Percentiles rank a stretch among this genome's conserved stretches.
Evolutionary conservation across 2,113 vertebrate genomes (phyloP).

Genomic region (Rhinoderma darwinii): DNA sequence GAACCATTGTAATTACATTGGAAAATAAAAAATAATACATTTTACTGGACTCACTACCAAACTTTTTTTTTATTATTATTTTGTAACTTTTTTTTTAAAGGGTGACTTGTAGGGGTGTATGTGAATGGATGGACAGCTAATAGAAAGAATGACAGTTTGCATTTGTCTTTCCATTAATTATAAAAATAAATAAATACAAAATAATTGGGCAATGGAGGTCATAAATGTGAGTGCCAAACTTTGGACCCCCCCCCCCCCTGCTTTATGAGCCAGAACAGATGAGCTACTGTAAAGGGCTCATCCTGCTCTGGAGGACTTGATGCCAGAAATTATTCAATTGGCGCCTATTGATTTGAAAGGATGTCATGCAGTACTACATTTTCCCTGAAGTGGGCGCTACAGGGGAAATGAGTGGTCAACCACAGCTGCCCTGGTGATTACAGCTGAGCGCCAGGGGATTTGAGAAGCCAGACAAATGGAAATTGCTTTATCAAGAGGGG

Average conservation of each 20-base stretch:
- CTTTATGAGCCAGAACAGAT: background rate
- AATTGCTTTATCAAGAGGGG: too few species aligned
- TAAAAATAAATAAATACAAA: too few species aligned
- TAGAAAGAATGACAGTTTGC: too few species aligned
- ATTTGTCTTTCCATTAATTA: too few species aligned
- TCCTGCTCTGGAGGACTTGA: background rate
- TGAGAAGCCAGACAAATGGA: too few species aligned
- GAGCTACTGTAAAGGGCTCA: background rate
- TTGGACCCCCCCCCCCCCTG: too few species aligned
- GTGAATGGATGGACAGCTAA: too few species aligned
- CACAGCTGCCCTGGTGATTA: background rate
- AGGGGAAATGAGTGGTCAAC: background rate
- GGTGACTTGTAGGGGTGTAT: too few species aligned
- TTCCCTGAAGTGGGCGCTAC: background rate
- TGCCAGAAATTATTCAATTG: background rate
- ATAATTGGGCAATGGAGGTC: too few species aligned
- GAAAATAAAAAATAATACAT: conserved; percentile 22
- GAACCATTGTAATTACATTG: background rate
- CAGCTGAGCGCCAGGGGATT: too few species aligned
- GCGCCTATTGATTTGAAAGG: background rate
- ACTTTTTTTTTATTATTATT: background rate
- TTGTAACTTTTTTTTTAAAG: background rate
- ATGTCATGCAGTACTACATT: background rate
- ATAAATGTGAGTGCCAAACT: too few species aligned
- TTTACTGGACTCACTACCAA: background rate